Conservation (phyloP, 2,888 invertebrate species). For the Nomada lathburiana region DNA sequence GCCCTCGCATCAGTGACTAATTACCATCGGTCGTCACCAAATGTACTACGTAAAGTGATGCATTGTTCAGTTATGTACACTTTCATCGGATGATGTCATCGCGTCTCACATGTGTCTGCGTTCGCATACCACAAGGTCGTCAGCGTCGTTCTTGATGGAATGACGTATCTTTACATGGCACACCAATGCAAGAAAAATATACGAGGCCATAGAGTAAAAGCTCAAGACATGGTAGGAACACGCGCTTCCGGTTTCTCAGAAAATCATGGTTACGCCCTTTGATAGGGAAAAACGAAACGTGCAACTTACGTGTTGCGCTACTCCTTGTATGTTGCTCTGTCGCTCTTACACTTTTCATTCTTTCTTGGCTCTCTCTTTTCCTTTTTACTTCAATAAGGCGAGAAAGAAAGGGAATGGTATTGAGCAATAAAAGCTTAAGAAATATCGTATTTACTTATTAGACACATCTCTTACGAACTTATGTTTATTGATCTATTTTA, state of each 20-base stretch:
- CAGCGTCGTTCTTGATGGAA: constrained; percentile 50
- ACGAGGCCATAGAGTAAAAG: constrained; percentile 18
- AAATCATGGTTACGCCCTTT: constrained; percentile 51
- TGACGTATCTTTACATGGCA: constrained; percentile 41
- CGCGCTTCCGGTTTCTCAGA: constrained; percentile 62
- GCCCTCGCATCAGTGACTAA: constrained; percentile 7
- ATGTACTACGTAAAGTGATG: constrained; percentile 72
- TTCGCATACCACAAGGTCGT: constrained; percentile 72
- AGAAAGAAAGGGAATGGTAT: background rate
- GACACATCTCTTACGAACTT: background rate
- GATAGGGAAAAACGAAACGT: constrained; percentile 18
- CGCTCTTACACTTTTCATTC: background rate
- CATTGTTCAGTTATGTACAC: constrained; percentile 80
- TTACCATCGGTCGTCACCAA: constrained; percentile 41
- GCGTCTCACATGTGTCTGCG: constrained; percentile 66
- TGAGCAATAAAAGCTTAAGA: constrained; percentile 5
- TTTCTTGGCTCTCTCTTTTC: too few species aligned
- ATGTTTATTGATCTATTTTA: constrained; percentile 36
- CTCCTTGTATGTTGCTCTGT: too few species aligned
- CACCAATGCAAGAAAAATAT: constrained; percentile 16
- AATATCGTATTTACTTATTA: constrained; percentile 25
- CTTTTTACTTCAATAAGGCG: background rate
- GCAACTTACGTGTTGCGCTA: constrained; percentile 24
- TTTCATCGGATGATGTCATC: constrained; percentile 81
- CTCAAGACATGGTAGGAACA: constrained; percentile 50